A percentile compares a stretch with the other conserved stretches of the same genome.
These are phyloP conservation scores for Stenolophus ochropezus DNA, from an alignment of 2,888 invertebrate genomes.

Conservation along the genomic window DNA sequence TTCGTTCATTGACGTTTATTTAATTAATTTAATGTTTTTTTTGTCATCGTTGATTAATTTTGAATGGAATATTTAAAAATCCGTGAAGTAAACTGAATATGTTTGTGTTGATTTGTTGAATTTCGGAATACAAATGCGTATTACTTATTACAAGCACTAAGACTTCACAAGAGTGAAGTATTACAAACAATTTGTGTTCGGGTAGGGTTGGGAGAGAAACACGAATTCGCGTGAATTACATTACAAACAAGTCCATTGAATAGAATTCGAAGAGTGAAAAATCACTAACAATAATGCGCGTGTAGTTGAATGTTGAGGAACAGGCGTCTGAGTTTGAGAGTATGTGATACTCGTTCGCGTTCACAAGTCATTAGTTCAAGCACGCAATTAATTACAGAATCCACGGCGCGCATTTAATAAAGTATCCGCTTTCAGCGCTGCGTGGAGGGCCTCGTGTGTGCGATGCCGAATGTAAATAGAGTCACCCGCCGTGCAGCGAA, in stretches of 20 bases:
- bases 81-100: too few relatives aligned
- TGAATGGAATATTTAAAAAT: too few relatives aligned
- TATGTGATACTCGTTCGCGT: slow-evolving; percentile 27
- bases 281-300: not conserved
- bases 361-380: slow-evolving; percentile 63
- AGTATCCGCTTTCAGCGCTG: slow-evolving; percentile 1
- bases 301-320: not conserved
- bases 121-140: not conserved
- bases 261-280: not conserved
- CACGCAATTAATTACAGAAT: slow-evolving; percentile 65
- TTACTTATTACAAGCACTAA: not conserved
- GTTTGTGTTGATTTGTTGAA: too few relatives aligned
- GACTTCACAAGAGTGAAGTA: not conserved
- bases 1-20: too few relatives aligned
- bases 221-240: not conserved
- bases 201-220: not conserved
- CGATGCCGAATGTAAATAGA: not conserved
- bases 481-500: not conserved
- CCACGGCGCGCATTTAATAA: slow-evolving; percentile 64
- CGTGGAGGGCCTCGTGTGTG: not conserved
- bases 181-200: not conserved
- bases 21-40: too few relatives aligned
- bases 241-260: not conserved
- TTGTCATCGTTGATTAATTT: too few relatives aligned
- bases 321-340: not conserved